Percentiles rank a stretch among this genome's conserved stretches.
phyloP scores from a whole-genome alignment of 2,113 vertebrate genomes.

The Mesitornis unicolor region DNA sequence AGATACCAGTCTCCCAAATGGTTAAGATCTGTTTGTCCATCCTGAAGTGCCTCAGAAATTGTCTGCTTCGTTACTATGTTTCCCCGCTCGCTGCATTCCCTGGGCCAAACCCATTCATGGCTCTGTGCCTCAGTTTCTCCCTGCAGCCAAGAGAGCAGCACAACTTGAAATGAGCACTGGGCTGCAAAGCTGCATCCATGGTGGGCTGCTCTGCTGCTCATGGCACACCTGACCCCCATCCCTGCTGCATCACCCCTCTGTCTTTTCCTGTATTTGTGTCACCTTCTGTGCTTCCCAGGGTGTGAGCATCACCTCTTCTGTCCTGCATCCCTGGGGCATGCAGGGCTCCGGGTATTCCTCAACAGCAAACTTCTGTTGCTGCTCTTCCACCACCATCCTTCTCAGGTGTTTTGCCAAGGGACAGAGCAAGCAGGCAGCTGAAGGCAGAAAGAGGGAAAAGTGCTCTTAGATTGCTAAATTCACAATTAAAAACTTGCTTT shows the following conservation, averaged over 20 bases:
- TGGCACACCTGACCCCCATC: not conserved
- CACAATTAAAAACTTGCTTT: not conserved
- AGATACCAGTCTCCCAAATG: not conserved
- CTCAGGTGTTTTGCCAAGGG: not conserved
- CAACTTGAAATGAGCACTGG: not conserved
- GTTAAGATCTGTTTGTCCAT: not conserved
- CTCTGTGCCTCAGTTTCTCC: not conserved
- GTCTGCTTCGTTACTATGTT: not conserved
- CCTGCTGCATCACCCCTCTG: accelerated
- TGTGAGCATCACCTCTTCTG: not conserved
- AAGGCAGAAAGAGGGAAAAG: not conserved
- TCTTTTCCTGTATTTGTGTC: not conserved
- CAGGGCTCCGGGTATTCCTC: not conserved
- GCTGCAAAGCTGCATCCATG: not conserved
- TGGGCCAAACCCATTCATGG: not conserved
- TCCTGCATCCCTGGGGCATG: not conserved
- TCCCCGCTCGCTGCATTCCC: not conserved
- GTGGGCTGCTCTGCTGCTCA: not conserved
- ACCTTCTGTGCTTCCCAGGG: not conserved
- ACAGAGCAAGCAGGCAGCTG: not conserved
- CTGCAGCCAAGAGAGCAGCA: not conserved
- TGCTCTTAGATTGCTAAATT: not conserved
- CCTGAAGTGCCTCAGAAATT: not conserved
- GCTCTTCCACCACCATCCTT: not conserved
- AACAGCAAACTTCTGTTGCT: not conserved